Evolutionary conservation across 2,113 vertebrate species (phyloP).

Genomic region (Platysteira castanea): DNA sequence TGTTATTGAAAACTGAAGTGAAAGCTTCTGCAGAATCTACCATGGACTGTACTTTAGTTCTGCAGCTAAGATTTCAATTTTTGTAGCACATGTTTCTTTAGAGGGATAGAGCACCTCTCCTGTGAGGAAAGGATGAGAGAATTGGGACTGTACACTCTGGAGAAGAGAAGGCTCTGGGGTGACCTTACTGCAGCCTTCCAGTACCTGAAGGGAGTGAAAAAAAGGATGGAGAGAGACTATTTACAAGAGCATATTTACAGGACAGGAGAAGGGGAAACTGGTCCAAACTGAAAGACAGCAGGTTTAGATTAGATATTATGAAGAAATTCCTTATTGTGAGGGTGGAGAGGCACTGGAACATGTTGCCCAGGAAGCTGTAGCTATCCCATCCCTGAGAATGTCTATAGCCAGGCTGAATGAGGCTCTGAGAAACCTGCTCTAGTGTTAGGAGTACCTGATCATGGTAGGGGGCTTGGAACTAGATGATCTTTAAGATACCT

Average conservation of each 20-base stretch:
- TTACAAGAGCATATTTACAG: no score
- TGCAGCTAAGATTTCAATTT: background rate
- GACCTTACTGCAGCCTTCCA: no score
- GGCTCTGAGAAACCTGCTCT: background rate
- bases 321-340: background rate
- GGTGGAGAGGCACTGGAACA: background rate
- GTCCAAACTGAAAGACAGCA: no score
- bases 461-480: background rate
- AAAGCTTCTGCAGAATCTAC: background rate
- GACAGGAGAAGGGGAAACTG: no score
- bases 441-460: background rate
- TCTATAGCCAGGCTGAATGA: background rate
- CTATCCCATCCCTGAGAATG: background rate
- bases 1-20: background rate
- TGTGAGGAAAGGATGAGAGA: background rate
- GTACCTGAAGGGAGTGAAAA: no score
- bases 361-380: rapidly evolving
- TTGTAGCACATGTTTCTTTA: background rate
- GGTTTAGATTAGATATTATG: background rate
- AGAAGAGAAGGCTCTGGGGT: background rate
- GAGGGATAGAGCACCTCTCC: background rate
- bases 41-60: background rate
- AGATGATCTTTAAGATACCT: background rate
- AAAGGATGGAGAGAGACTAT: no score
- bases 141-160: background rate